Conservation (phyloP, 2,113 vertebrate species). For the Corythaeola cristata region DNA sequence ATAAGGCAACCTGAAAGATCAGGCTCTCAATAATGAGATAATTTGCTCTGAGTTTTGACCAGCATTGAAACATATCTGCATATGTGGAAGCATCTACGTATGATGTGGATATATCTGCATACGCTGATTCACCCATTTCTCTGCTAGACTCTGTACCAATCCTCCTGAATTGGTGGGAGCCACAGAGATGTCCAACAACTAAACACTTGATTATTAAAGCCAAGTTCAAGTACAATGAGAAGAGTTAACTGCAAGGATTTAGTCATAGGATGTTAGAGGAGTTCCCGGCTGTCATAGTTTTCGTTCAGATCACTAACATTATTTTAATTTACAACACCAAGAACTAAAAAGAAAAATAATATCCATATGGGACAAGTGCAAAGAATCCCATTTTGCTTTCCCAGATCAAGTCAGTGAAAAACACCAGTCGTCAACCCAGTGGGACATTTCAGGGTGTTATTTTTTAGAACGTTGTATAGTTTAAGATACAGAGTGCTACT, state of each 20-base stretch:
- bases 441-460: not conserved
- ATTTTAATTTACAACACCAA: not conserved
- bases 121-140: not conserved
- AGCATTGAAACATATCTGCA: not conserved
- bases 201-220: not conserved
- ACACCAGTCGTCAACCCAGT: not conserved
- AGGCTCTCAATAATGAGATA: not conserved
- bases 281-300: not conserved
- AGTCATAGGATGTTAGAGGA: not conserved
- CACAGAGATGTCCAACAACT: not conserved
- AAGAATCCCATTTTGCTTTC: not conserved
- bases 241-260: not conserved
- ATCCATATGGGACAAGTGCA: not conserved
- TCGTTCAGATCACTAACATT: not conserved
- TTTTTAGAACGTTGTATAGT: not conserved
- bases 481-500: not conserved
- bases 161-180: not conserved
- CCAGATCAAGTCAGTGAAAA: not conserved
- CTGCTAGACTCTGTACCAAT: not conserved
- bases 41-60: not conserved
- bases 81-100: not conserved
- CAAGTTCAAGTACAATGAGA: not conserved
- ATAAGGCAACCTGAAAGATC: not conserved
- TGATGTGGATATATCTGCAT: not conserved
- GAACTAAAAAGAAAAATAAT: not conserved